Evolutionary conservation across 2,797 vertebrate species (phyloP).

Genomic region (Champsocephalus gunnari): DNA sequence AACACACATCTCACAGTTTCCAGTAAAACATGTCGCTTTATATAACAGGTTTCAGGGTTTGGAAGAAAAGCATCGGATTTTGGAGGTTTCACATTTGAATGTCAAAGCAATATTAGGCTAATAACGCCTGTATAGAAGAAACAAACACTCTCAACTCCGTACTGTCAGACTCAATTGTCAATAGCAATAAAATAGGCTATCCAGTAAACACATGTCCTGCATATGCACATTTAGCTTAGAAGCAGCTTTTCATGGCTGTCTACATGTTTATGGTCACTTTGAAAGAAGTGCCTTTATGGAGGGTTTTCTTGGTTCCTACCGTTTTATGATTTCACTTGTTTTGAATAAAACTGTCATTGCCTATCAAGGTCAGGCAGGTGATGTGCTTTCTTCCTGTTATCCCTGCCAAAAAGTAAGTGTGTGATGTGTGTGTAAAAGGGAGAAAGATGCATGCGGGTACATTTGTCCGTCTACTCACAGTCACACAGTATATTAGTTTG

Average conservation of each 20-base stretch:
- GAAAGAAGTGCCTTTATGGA: slow-evolving; percentile 84
- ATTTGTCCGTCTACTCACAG: slow-evolving; percentile 61
- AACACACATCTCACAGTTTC: slow-evolving; percentile 72
- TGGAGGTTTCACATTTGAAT: slow-evolving; percentile 56
- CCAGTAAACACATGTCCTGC: slow-evolving; percentile 59
- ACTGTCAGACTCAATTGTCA: slow-evolving; percentile 65
- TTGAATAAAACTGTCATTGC: slow-evolving; percentile 84
- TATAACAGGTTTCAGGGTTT: slow-evolving; percentile 77
- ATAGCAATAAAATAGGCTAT: slow-evolving; percentile 77
- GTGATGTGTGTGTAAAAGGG: slow-evolving; percentile 34
- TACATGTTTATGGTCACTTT: slow-evolving; percentile 78
- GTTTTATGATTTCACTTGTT: slow-evolving; percentile 79
- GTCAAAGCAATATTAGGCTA: slow-evolving; percentile 75
- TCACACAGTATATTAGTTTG: slow-evolving; percentile 67
- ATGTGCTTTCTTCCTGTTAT: slow-evolving; percentile 50
- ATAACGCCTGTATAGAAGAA: slow-evolving; percentile 48
- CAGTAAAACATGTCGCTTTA: slow-evolving; percentile 70
- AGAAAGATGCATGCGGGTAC: slow-evolving; percentile 62
- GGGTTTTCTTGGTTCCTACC: slow-evolving; percentile 69
- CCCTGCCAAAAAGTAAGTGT: slow-evolving; percentile 23
- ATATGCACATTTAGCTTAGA: slow-evolving; percentile 66
- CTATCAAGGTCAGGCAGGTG: slow-evolving; percentile 66
- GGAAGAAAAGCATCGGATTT: slow-evolving; percentile 41
- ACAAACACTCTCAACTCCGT: slow-evolving; percentile 52
- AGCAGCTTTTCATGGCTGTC: slow-evolving; percentile 70